phyloP scores from a whole-genome alignment of 2,888 invertebrate genomes.

The Tenthredo mesomela region DNA sequence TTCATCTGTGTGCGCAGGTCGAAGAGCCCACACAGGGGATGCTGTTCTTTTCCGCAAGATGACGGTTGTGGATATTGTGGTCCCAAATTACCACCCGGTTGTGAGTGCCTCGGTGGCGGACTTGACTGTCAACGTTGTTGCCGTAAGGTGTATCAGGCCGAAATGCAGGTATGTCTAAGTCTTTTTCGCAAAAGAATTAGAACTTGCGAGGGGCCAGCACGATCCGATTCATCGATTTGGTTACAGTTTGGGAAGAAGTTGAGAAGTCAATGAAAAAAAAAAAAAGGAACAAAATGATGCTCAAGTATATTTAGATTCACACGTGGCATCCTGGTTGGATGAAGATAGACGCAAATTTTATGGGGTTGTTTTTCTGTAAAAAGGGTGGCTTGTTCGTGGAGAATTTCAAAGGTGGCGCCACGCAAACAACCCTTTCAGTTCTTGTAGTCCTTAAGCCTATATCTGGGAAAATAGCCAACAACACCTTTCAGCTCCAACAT shows the following conservation, averaged over 20 bases:
- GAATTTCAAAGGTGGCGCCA: slow-evolving; percentile 23
- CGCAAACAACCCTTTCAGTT: not conserved
- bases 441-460: not conserved
- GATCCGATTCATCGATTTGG: not conserved
- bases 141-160: slow-evolving; percentile 75
- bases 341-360: not conserved
- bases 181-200: not conserved
- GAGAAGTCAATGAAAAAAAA: no score
- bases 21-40: slow-evolving; percentile 59
- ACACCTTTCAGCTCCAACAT: not conserved
- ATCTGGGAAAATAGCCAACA: no score
- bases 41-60: slow-evolving; percentile 51
- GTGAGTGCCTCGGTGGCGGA: slow-evolving; percentile 72
- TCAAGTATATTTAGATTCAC: slow-evolving; percentile 61
- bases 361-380: slow-evolving; percentile 59
- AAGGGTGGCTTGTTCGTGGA: slow-evolving; percentile 61
- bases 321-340: not conserved
- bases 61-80: slow-evolving; percentile 55
- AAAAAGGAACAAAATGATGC: not conserved
- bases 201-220: not conserved
- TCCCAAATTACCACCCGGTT: slow-evolving; percentile 62
- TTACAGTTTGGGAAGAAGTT: no score
- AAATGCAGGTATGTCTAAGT: slow-evolving; percentile 70
- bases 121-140: slow-evolving; percentile 75
- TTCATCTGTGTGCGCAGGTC: slow-evolving; percentile 57